phyloP scores from a whole-genome alignment of 1,140 invertebrate species.

The Drosophila kurseongensis region DNA sequence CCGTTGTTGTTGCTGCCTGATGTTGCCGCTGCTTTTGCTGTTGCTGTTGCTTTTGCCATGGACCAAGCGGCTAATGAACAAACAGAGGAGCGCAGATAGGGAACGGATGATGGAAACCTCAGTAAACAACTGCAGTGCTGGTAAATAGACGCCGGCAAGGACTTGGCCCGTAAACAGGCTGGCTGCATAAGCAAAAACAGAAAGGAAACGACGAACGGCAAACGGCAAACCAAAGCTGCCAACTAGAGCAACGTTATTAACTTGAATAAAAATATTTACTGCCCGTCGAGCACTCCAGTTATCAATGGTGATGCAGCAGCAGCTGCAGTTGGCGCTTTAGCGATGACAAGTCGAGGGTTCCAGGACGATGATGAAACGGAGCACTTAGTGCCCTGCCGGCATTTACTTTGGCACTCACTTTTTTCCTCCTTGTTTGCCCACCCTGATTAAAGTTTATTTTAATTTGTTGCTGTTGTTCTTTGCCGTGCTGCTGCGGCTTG shows the following conservation, averaged over 20 bases:
- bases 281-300: slow-evolving; percentile 68
- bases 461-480: slow-evolving; percentile 73
- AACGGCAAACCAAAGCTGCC: slow-evolving; percentile 53
- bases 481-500: slow-evolving; percentile 26
- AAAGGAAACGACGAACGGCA: slow-evolving; percentile 21
- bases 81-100: slow-evolving; percentile 55
- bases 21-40: slow-evolving; percentile 15
- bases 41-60: slow-evolving; percentile 43
- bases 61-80: slow-evolving; percentile 69
- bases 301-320: slow-evolving; percentile 52
- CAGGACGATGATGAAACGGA: slow-evolving; percentile 67
- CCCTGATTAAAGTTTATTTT: slow-evolving; percentile 79
- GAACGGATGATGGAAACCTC: slow-evolving; percentile 79
- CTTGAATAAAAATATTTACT: slow-evolving; percentile 83
- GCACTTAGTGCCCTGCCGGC: slow-evolving; percentile 70
- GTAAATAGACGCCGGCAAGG: slow-evolving; percentile 68
- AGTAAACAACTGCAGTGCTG: slow-evolving; percentile 76
- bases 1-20: slow-evolving; percentile 4
- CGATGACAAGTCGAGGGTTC: slow-evolving; percentile 45
- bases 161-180: slow-evolving; percentile 71
- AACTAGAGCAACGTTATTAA: slow-evolving; percentile 77
- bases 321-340: slow-evolving; percentile 7
- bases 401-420: slow-evolving; percentile 69
- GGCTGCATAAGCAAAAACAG: slow-evolving; percentile 67
- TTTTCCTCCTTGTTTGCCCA: slow-evolving; percentile 53